Conservation (phyloP, 1,140 invertebrate genomes). For the Maniola jurtina region DNA sequence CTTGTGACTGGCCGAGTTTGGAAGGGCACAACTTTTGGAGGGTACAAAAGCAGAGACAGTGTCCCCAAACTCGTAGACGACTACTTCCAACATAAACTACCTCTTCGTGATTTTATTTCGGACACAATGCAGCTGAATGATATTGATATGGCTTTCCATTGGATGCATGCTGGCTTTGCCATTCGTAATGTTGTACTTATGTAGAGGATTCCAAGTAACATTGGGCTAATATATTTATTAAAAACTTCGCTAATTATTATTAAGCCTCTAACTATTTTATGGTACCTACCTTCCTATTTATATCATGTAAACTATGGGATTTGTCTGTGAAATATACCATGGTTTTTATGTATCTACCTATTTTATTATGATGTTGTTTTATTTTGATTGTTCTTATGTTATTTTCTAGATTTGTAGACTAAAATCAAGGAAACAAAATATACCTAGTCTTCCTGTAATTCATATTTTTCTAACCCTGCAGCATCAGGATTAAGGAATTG, state of each 20-base stretch:
- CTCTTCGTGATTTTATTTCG: slow-evolving; percentile 97
- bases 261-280: neutral
- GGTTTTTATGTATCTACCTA: neutral
- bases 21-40: slow-evolving; percentile 97
- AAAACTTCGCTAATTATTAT: neutral
- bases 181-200: slow-evolving; percentile 79
- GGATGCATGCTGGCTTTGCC: slow-evolving; percentile 89
- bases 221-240: neutral
- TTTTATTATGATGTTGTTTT: neutral
- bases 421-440: too few relatives aligned
- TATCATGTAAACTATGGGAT: neutral
- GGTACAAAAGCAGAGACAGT: slow-evolving; percentile 95
- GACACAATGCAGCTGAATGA: slow-evolving; percentile 88
- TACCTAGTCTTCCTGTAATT: too few relatives aligned
- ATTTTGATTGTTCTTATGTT: neutral
- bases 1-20: slow-evolving; percentile 96
- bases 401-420: too few relatives aligned
- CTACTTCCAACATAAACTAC: slow-evolving; percentile 91
- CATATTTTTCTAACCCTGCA: too few relatives aligned
- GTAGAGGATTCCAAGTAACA: slow-evolving; percentile 30
- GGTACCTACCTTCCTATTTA: too few relatives aligned
- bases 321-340: neutral
- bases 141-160: slow-evolving; percentile 96
- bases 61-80: slow-evolving; percentile 96
- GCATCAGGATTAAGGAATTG: too few relatives aligned